These are phyloP conservation scores for Diarsia mendica DNA, from an alignment of 2,888 invertebrate genomes.

Conservation along the genomic window DNA sequence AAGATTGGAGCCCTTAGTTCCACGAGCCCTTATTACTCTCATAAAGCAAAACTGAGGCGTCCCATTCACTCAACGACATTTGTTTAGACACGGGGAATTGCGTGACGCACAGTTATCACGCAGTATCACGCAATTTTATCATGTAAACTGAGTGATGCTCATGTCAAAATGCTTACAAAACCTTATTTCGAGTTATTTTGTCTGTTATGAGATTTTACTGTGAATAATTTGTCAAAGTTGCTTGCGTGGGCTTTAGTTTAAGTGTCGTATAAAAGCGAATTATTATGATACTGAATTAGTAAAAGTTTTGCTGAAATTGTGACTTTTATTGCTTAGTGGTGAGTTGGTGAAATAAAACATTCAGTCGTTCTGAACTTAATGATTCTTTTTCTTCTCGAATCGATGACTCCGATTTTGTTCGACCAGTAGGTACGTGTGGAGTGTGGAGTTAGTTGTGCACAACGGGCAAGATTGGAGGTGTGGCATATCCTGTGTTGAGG, in stretches of 20 bases:
- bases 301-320: slow-evolving; percentile 28
- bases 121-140: slow-evolving; percentile 51
- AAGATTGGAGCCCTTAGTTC: slow-evolving; percentile 33
- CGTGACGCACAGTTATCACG: slow-evolving; percentile 57
- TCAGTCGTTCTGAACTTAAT: background rate
- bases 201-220: slow-evolving; percentile 23
- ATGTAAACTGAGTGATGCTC: slow-evolving; percentile 49
- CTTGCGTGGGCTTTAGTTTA: slow-evolving; percentile 31
- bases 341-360: slow-evolving; percentile 17
- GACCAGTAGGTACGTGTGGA: no score
- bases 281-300: slow-evolving; percentile 35
- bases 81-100: slow-evolving; percentile 51
- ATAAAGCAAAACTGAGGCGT: slow-evolving; percentile 55
- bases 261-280: slow-evolving; percentile 47
- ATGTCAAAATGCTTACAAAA: slow-evolving; percentile 46
- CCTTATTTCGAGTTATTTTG: slow-evolving; percentile 30
- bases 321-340: slow-evolving; percentile 29
- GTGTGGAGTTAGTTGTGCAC: no score
- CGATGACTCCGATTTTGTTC: no score
- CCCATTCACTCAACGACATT: slow-evolving; percentile 45
- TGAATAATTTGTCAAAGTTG: slow-evolving; percentile 38
- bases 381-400: no score
- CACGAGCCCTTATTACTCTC: slow-evolving; percentile 40
- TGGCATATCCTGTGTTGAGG: no score
- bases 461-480: no score